These are phyloP conservation scores for Natrix natrix DNA, from an alignment of 2,797 vertebrate species.

Conservation along the genomic window DNA sequence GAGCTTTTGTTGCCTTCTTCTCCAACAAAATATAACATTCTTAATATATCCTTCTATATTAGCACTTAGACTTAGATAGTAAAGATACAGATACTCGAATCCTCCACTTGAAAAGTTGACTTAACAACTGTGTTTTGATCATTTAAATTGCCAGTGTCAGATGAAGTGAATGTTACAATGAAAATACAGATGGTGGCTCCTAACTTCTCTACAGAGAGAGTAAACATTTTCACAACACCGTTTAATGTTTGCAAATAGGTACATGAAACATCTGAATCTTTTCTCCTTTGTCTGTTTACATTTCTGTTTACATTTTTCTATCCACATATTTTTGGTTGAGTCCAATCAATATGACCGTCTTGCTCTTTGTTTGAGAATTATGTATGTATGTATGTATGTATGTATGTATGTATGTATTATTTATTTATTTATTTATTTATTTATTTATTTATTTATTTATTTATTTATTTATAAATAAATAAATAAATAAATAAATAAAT, in stretches of 20 bases:
- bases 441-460: not conserved
- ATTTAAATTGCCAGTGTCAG: conserved; percentile 44
- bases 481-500: too few species aligned
- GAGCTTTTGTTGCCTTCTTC: not conserved
- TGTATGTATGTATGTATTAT: too few species aligned
- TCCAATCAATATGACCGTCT: not conserved
- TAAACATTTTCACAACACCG: not conserved
- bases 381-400: too few species aligned
- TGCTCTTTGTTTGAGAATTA: not conserved
- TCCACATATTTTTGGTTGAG: not conserved
- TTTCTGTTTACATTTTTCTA: not conserved
- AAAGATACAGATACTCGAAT: conserved; percentile 5
- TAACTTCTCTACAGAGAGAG: not conserved
- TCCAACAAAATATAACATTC: not conserved
- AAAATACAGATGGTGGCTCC: not conserved
- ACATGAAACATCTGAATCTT: not conserved
- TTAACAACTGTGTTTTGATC: conserved; percentile 29
- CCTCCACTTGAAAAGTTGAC: conserved; percentile 16
- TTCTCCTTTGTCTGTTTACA: not conserved
- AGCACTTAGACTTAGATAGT: not conserved
- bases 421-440: too few species aligned
- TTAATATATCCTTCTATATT: not conserved
- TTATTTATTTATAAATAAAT: not conserved
- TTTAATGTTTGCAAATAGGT: not conserved
- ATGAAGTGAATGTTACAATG: conserved; percentile 22